phyloP scores from a whole-genome alignment of 2,797 vertebrate species.

The Anas acuta region DNA sequence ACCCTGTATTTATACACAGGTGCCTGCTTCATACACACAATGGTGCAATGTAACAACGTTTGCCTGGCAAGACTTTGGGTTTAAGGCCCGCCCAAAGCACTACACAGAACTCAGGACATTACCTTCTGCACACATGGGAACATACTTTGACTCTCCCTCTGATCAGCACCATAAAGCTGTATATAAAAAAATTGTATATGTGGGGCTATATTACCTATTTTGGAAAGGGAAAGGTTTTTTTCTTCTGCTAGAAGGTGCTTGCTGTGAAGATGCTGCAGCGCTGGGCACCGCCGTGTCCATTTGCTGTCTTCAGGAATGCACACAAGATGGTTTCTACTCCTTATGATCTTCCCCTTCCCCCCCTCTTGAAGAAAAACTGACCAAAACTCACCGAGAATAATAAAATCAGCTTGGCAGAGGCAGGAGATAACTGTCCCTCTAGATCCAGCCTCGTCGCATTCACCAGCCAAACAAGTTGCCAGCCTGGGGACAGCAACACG shows the following conservation, averaged over 20 bases:
- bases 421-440: background rate
- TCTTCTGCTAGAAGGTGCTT: background rate
- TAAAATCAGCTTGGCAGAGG: background rate
- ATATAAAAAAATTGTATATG: too few relatives aligned
- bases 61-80: background rate
- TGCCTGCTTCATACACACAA: background rate
- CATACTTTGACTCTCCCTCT: background rate
- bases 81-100: background rate
- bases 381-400: background rate
- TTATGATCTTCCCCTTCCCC: background rate
- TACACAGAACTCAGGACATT: background rate
- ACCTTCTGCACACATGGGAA: background rate
- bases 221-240: background rate
- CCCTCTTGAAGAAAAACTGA: background rate
- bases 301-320: background rate
- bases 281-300: background rate
- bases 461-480: background rate
- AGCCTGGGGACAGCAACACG: background rate
- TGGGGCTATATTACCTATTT: too few relatives aligned
- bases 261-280: background rate
- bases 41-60: background rate
- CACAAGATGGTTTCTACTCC: background rate
- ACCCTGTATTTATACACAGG: background rate
- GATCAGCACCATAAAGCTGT: background rate
- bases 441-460: background rate